Conservation (phyloP, 37 sponge, comb jelly and placozoan genomes). For the Theonella swinhoei region DNA sequence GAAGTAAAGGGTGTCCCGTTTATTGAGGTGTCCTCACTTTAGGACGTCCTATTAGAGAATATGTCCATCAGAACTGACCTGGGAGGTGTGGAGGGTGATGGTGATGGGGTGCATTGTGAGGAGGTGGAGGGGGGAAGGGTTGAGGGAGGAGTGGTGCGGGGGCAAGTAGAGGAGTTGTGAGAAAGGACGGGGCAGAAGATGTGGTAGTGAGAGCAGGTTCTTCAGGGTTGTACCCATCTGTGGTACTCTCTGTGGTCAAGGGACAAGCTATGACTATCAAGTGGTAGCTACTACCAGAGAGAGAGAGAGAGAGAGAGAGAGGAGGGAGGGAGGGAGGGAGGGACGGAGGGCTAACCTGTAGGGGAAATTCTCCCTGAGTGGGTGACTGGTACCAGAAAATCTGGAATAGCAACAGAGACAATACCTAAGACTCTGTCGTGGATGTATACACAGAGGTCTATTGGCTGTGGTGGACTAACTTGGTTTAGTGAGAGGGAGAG, state of each 20-base stretch:
- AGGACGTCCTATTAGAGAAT: too few species aligned
- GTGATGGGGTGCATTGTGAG: neutral
- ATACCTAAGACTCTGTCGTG: neutral
- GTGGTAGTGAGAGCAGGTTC: slow-evolving; percentile 61
- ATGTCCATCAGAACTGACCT: too few species aligned
- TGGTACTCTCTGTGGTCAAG: neutral
- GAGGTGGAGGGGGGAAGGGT: slow-evolving; percentile 1
- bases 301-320: neutral
- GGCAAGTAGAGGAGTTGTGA: slow-evolving; percentile 16
- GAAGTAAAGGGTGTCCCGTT: too few species aligned
- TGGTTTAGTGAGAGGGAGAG: slow-evolving; percentile 10
- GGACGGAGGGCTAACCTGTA: neutral
- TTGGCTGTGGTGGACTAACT: slow-evolving; percentile 1
- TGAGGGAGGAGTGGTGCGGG: slow-evolving; percentile 36
- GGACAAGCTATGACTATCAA: neutral
- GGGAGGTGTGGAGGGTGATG: neutral
- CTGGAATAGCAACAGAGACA: neutral
- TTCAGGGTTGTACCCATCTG: slow-evolving; percentile 87
- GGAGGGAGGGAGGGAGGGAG: neutral
- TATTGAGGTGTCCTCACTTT: too few species aligned
- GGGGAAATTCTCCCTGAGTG: slow-evolving; percentile 21
- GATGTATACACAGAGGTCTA: neutral
- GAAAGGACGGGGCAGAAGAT: slow-evolving; percentile 5
- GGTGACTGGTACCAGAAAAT: slow-evolving; percentile 3
- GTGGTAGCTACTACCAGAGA: neutral